Base-by-base conservation (phyloP, 2,113 vertebrate species). In the Taurulus bubalis region DNA sequence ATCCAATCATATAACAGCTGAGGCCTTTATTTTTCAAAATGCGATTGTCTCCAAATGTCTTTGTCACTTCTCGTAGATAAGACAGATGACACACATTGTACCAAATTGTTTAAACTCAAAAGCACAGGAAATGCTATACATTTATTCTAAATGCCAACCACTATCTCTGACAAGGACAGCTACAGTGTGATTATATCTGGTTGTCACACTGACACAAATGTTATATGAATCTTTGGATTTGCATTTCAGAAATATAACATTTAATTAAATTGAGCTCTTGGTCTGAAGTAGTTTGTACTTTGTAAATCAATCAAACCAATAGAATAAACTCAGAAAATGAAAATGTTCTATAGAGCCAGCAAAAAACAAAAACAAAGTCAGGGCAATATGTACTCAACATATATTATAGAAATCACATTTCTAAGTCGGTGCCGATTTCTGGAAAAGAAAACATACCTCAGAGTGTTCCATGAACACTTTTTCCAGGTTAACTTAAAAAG, bases 401-500 rank as follows among this genome's bases (percentile, higher is more conserved):
- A 26, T 74, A 87, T 8, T n/a, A n/a, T 38, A 62, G 20, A 47
- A 63, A 71, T 77, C 11, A 0, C 14, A 74, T 84, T 73, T 79
- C 11, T 40, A 34, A 79, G 58, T 20, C 49, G 14, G 6, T 0
- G 3, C 11, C 40, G 32, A 68, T 79, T 74, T 69, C 22, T 66
- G 49, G 38, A 63, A 28, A 62, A 40, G 7, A 20, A 67, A 56
- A 71, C 11, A 30, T 34, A 9, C 26, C 58, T 36, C 10, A 1
- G 28, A 71, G 26, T 47, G n/a, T 36, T 85, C 26, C n/a, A 30
- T 65, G 10, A 71, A 38, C 12, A 66, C 63, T 72, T 74, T 26
- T 68, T 81, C 42, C 64, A 84, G 78, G 65, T 88, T 70, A 84
- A 79, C n/a, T n/a, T 70, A 58, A 84, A 90, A 65, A 82, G 75